Conservation (phyloP, 1,140 invertebrate species). For the Carposina sasakii region DNA sequence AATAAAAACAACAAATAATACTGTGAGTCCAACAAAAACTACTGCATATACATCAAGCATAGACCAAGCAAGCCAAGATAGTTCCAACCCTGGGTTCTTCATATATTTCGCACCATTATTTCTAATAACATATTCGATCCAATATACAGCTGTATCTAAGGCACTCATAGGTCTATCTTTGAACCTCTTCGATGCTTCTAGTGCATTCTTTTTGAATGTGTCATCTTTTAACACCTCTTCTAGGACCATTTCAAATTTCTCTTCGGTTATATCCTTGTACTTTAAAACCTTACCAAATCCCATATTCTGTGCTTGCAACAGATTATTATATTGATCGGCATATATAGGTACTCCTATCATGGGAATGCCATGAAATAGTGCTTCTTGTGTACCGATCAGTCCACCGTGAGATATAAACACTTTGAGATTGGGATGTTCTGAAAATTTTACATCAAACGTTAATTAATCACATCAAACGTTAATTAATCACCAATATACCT, state of each 20-base stretch:
- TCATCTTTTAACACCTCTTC: conserved; percentile 40
- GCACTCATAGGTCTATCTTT: conserved; percentile 71
- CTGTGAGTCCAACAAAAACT: conserved; percentile 12
- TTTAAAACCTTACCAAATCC: conserved; percentile 64
- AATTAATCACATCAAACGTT: too few relatives aligned
- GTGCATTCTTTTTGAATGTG: conserved; percentile 46
- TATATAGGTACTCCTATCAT: conserved; percentile 78
- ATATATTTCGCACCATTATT: conserved; percentile 73
- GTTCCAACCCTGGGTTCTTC: conserved; percentile 71
- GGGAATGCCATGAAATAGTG: conserved; percentile 77
- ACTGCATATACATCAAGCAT: conserved; percentile 74
- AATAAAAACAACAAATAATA: conserved; percentile 1
- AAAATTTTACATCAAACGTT: conserved; percentile 37
- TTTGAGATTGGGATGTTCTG: conserved; percentile 73
- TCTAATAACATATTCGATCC: conserved; percentile 76
- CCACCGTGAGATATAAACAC: conserved; percentile 80
- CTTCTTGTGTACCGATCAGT: conserved; percentile 78
- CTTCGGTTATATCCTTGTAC: conserved; percentile 47
- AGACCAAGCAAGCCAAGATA: conserved; percentile 75
- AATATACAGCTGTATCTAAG: conserved; percentile 75
- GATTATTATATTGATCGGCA: conserved; percentile 75
- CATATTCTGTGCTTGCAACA: conserved; percentile 57
- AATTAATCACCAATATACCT: too few relatives aligned
- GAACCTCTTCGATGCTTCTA: conserved; percentile 63
- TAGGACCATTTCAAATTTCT: conserved; percentile 28